Base-by-base conservation (phyloP, 2,113 vertebrate genomes). In the Otus sunia region DNA sequence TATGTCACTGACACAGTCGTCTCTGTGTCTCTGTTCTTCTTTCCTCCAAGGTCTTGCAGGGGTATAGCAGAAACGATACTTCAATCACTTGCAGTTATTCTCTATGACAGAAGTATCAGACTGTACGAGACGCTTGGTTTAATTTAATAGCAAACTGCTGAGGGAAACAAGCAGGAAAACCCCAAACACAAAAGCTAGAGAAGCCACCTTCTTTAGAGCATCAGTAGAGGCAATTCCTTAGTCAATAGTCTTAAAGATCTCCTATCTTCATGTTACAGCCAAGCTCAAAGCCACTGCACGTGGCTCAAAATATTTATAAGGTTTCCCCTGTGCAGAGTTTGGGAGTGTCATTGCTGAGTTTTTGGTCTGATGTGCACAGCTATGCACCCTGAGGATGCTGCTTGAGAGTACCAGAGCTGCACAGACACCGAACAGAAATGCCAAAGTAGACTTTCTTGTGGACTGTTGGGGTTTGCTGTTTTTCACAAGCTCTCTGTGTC, bases 101-200 rank as follows among this genome's bases (percentile, higher is more conserved):
- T 53, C 62, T 56, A 0, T 43, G 72, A 47, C 39, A 55, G n/a
- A 71, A 69, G n/a, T 52, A 25, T 32, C 8, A 34, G 53, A 26
- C 72, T 45, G 18, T 29, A 27, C 0, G 1, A 81, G 53, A 62
- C 0, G 1, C 23, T 47, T 4, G 0, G 17, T 60, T 80, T 53
- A 47, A 27, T 56, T 68, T 62, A 53, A 73, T 26, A 83, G 76
- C 58, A 66, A 39, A 20, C 60, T 56, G n/a, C 43, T 68, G 49
- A 10, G 34, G 20, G 25, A 80, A 68, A 16, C 21, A 29, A 29
- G 34, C 34, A 62, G 41, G 43, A 73, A 77, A 73, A 86, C 25
- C 13, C 11, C 17, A 88, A 62, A n/a, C 7, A 62, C 34, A 60
- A 53, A 64, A 43, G 26, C 21, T 85, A 73, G 86, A 68, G 66